Base-by-base conservation (phyloP, 2,797 vertebrate species). In the Mus spretus region DNA sequence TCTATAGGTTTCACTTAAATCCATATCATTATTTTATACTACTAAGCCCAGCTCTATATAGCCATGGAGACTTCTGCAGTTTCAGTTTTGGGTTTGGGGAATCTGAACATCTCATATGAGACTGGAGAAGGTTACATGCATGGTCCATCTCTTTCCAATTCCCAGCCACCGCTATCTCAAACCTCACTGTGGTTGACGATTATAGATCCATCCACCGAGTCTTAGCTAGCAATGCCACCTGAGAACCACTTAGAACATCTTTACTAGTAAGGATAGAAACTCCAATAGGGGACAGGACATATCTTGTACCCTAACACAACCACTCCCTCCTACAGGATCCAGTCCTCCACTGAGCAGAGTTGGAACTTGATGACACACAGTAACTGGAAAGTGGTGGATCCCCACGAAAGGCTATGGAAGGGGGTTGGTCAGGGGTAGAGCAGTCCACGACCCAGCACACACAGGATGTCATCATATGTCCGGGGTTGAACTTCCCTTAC, bases 1-100 rank as follows among this genome's bases (percentile, higher is more conserved):
- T 93, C 13, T 59, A 72, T 37, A 92, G 89, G 78, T n/a, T 59
- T 96, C 55, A 75, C 40, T 89, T 85, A 57, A 91, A 80, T 92
- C 17, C n/a, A 0, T 78, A 74, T 14, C 22, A 78, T 63, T 65
- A 94, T 75, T 90, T 92, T 50, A 84, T 74, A 74, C 3, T 44
- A 55, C 89, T 90, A 90, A 84, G 50, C 55, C 83, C 20, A 79
- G 10, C n/a, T 89, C 82, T 63, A 81, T 8, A 34, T 79, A 44
- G 89, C 78, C 50, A 55, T 0, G 14, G 40, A 53, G 53, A 2
- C 50, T 93, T 95, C 87, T 75, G 28, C 44, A 82, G 1, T 44
- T 80, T 90, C 34, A 67, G 17, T 90, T 80, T 75, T 79, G 65
- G 82, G 81, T 84, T 40, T 93, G 24, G 72, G 74, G 57, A 89